Evolutionary conservation across 2,797 vertebrate genomes (phyloP).

Genomic region (Spinus pinus): DNA sequence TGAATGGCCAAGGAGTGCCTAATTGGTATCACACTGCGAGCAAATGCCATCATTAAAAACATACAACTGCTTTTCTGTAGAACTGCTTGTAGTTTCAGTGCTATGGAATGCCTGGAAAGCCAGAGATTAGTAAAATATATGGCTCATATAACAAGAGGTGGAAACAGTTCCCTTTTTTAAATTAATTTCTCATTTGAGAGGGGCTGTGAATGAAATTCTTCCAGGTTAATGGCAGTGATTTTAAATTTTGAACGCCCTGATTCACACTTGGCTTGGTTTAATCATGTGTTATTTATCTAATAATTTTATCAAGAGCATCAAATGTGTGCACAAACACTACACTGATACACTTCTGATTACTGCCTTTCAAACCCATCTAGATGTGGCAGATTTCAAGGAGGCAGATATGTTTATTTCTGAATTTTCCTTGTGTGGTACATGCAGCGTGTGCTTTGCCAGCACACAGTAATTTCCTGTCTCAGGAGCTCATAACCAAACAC

Average conservation of each 20-base stretch:
- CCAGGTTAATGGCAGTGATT: not conserved
- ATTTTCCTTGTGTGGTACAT: not conserved
- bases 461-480: not conserved
- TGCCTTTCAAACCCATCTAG: not conserved
- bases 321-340: not conserved
- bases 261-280: not conserved
- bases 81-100: not conserved
- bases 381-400: not conserved
- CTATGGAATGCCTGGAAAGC: not conserved
- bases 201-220: not conserved
- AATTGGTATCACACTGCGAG: not conserved
- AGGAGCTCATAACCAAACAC: not conserved
- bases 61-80: not conserved
- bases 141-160: not conserved
- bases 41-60: not conserved
- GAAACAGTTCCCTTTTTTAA: not conserved
- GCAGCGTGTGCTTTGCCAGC: rapidly evolving
- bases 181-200: not conserved
- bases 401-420: not conserved
- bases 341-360: not conserved
- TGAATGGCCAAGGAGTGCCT: not conserved
- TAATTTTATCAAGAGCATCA: not conserved
- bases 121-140: not conserved
- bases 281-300: not conserved
- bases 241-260: not conserved